A percentile compares a stretch with the other conserved stretches of the same genome.
These are phyloP conservation scores for Tokudaia tokunoshimensis DNA, from an alignment of 2,797 vertebrate species.

Conservation along the genomic window DNA sequence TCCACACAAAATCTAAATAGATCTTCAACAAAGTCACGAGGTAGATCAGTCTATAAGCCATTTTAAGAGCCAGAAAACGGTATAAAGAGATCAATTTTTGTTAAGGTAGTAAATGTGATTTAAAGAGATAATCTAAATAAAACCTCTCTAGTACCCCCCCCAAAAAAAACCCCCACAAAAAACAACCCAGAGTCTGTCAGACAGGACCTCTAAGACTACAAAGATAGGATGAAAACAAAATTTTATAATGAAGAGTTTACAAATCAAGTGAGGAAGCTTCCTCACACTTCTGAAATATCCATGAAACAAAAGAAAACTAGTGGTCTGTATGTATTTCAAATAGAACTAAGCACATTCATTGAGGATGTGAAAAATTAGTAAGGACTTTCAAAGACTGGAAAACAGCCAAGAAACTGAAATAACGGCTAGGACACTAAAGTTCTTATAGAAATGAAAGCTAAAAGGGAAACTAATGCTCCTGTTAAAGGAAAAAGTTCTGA, in stretches of 20 bases:
- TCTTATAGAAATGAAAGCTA: neutral
- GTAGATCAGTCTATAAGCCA: neutral
- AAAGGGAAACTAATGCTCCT: neutral
- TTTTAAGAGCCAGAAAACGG: neutral
- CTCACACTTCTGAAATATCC: neutral
- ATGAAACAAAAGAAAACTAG: neutral
- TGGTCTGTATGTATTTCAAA: neutral
- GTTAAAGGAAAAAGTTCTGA: neutral
- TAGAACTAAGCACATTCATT: neutral
- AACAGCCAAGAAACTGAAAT: neutral
- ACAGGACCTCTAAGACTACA: neutral
- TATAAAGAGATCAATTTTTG: neutral
- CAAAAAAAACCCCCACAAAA: neutral
- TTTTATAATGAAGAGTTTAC: neutral
- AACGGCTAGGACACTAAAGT: neutral
- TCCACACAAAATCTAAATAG: neutral
- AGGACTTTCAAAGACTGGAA: neutral
- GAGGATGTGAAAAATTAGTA: neutral
- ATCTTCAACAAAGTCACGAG: neutral
- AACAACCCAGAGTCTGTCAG: neutral
- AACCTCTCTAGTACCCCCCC: neutral
- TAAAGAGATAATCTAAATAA: neutral
- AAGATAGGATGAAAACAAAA: neutral
- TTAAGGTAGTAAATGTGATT: neutral
- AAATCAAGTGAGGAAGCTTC: neutral